Conservation (phyloP, 2,113 vertebrate genomes). For the Corythaeola cristata region DNA sequence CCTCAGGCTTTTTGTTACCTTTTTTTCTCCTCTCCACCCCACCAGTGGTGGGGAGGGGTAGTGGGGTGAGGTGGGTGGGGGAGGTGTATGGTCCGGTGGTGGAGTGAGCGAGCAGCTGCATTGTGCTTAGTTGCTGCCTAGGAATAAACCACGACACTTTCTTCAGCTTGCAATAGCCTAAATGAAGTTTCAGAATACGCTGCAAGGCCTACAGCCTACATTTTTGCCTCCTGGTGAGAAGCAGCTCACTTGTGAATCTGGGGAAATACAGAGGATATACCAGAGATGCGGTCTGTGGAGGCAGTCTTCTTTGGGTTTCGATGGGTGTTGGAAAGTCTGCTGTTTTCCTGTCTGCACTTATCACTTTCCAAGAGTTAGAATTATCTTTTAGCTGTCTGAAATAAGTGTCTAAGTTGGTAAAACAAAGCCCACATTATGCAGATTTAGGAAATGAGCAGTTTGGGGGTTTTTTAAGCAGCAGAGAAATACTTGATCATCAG, state of each 20-base stretch:
- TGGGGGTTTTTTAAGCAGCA: neutral
- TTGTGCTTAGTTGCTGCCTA: no score
- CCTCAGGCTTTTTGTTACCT: no score
- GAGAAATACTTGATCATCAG: neutral
- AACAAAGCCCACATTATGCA: neutral
- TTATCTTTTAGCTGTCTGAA: neutral
- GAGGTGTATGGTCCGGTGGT: no score
- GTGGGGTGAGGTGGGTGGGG: no score
- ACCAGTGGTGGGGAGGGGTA: no score
- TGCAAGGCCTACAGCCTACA: neutral
- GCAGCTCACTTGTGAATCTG: neutral
- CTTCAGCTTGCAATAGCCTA: neutral
- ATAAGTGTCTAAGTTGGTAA: neutral
- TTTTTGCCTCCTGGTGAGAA: neutral
- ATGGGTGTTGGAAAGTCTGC: neutral
- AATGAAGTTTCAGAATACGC: neutral
- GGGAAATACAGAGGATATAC: neutral
- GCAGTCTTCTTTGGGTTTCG: neutral
- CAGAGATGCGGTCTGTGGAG: neutral
- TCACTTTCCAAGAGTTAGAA: neutral
- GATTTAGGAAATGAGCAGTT: neutral
- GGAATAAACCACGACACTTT: neutral
- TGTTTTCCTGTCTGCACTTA: neutral
- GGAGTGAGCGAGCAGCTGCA: no score
- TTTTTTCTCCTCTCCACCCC: no score